A percentile compares a stretch with the other conserved stretches of the same genome.
Evolutionary conservation across 2,888 invertebrate genomes (phyloP).

Genomic region (Phragmatobia fuliginosa): DNA sequence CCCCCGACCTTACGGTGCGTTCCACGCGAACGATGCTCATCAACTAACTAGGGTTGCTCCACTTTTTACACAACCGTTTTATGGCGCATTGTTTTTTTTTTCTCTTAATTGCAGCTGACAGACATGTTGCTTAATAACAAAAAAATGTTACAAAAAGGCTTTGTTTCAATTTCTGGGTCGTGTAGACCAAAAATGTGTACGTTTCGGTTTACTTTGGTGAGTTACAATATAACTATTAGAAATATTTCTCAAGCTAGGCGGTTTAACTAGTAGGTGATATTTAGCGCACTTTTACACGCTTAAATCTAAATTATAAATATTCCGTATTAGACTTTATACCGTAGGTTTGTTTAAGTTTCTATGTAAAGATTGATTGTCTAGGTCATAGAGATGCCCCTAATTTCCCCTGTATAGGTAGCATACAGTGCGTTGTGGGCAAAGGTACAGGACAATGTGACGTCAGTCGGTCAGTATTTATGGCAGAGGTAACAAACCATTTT

Average conservation of each 20-base stretch:
- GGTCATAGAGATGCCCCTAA: background rate
- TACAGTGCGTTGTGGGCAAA: too few relatives aligned
- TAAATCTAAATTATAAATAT: background rate
- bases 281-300: conserved; percentile 2
- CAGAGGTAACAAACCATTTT: background rate
- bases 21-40: conserved; percentile 73
- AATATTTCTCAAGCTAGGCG: conserved; percentile 5
- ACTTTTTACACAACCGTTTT: conserved; percentile 70
- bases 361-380: too few relatives aligned
- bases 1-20: conserved; percentile 65
- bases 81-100: conserved; percentile 77
- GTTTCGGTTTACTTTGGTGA: conserved; percentile 1
- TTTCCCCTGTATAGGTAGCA: too few relatives aligned
- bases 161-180: conserved; percentile 56
- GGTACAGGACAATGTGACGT: background rate
- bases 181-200: conserved; percentile 22
- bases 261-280: conserved; percentile 1
- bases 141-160: conserved; percentile 66
- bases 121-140: conserved; percentile 62
- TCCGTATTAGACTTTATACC: background rate
- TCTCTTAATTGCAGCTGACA: conserved; percentile 38
- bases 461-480: background rate
- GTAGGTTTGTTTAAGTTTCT: too few relatives aligned
- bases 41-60: conserved; percentile 79
- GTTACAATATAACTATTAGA: conserved; percentile 3